Base-by-base conservation (phyloP, 2,797 vertebrate species). In the Alectoris magna region DNA sequence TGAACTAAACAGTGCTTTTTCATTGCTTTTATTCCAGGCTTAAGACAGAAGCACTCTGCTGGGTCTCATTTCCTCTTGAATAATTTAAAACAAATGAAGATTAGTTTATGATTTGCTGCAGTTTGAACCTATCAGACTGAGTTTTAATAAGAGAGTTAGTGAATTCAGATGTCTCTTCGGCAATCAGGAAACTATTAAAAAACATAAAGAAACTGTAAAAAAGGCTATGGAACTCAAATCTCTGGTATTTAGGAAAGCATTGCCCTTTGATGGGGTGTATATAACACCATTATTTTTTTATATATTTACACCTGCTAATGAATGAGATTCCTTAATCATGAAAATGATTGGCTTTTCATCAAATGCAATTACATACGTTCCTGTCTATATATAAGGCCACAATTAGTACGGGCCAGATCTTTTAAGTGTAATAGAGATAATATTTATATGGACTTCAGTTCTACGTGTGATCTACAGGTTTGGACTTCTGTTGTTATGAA, bases 1-100 rank as follows among this genome's bases (percentile, higher is more conserved):
- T 64, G 69, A 92, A 53, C 68, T 91, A 90, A 88, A 36, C 6
- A 18, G 13, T 55, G 27, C 34, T 91, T 88, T 95, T 69, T 69
- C 31, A 78, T 84, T 80, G 62, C 41, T 18, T 62, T 87, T 94
- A 5, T 38, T n/a, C 38, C 67, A 76, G 85, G 62, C n/a, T 41
- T 41, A 49, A 73, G 67, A 84, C 49, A 90, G 56, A n/a, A 83
- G 6, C 7, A 27, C 31, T 69, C 71, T 79, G 19, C 16, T 70
- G 64, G n/a, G 36, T 80, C 73, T 91, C 41, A 29, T 87, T 94
- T 94, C 66, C 70, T 90, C 39, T 39, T 91, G 56, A 94, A 95
- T 71, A 84, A 85, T 92, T 95, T 91, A 80, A 70, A 87, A 27
- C 15, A 85, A 85, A 74, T 68, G 38, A 73, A 90, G 56, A 75